Evolutionary conservation across 2,888 invertebrate genomes (phyloP).

Genomic region (Iselma pallidipennis): DNA sequence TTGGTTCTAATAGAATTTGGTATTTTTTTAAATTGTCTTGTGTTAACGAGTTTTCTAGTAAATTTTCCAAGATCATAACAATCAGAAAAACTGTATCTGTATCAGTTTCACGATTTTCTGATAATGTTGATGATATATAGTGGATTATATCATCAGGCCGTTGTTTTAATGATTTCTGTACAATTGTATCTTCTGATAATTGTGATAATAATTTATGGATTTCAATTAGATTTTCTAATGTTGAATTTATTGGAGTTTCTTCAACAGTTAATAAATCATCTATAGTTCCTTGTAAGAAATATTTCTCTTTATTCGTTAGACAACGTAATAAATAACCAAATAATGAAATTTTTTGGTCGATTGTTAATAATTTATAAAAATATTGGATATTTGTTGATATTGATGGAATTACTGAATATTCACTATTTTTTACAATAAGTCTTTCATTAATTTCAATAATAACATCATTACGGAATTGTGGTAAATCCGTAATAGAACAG

Average conservation of each 20-base stretch:
- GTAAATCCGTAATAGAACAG: constrained; percentile 33
- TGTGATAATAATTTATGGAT: constrained; percentile 60
- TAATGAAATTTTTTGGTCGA: constrained; percentile 40
- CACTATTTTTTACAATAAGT: constrained; percentile 31
- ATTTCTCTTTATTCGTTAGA: constrained; percentile 43
- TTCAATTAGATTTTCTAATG: constrained; percentile 53
- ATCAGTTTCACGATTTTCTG: constrained; percentile 36
- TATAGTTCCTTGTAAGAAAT: constrained; percentile 35
- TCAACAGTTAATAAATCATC: constrained; percentile 53
- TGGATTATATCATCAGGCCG: constrained; percentile 57
- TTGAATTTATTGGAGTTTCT: constrained; percentile 49
- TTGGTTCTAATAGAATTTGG: constrained; percentile 42
- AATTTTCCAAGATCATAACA: constrained; percentile 48
- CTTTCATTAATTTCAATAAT: constrained; percentile 36
- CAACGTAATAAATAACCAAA: constrained; percentile 55
- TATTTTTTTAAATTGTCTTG: constrained; percentile 45
- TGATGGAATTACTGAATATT: constrained; percentile 29
- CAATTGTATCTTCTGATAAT: constrained; percentile 57
- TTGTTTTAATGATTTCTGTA: constrained; percentile 55
- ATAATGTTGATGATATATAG: constrained; percentile 51
- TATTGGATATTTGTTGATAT: constrained; percentile 46
- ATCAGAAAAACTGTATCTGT: constrained; percentile 41
- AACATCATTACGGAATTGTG: constrained; percentile 41
- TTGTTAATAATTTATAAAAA: constrained; percentile 47
- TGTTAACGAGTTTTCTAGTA: constrained; percentile 45